These are phyloP conservation scores for Reticulitermes speratus DNA, from an alignment of 1,140 invertebrate genomes.

Conservation along the genomic window DNA sequence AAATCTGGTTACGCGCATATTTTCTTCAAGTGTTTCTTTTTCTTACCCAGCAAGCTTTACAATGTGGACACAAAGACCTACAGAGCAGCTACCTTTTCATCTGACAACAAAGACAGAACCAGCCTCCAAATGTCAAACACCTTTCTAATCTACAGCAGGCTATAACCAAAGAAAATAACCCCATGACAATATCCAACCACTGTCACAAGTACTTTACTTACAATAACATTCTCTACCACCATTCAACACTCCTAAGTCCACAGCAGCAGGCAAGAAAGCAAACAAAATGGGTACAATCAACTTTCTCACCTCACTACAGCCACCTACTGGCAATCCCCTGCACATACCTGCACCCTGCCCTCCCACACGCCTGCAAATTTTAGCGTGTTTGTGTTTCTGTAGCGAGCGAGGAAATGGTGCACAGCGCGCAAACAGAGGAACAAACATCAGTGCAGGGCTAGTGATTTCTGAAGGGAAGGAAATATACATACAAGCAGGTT, in stretches of 20 bases:
- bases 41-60: too few species aligned
- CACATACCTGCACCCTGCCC: neutral
- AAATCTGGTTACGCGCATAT: too few species aligned
- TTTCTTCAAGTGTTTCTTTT: too few species aligned
- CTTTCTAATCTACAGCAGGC: too few species aligned
- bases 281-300: neutral
- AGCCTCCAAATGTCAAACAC: too few species aligned
- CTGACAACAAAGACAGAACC: too few species aligned
- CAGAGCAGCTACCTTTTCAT: too few species aligned
- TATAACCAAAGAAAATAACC: too few species aligned
- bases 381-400: constrained; percentile 18
- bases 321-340: neutral
- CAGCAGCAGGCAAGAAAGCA: constrained; percentile 4
- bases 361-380: neutral
- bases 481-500: constrained; percentile 16
- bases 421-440: constrained; percentile 13
- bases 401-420: constrained; percentile 16
- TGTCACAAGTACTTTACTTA: neutral
- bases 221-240: neutral
- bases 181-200: neutral
- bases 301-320: constrained; percentile 17
- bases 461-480: constrained; percentile 5
- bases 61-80: too few species aligned
- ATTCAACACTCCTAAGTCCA: neutral
- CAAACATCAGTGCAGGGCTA: constrained; percentile 17